Percentiles rank a stretch among this genome's conserved stretches.
Evolutionary conservation across 2,113 vertebrate genomes (phyloP).

Genomic region (Isichthys henryi): DNA sequence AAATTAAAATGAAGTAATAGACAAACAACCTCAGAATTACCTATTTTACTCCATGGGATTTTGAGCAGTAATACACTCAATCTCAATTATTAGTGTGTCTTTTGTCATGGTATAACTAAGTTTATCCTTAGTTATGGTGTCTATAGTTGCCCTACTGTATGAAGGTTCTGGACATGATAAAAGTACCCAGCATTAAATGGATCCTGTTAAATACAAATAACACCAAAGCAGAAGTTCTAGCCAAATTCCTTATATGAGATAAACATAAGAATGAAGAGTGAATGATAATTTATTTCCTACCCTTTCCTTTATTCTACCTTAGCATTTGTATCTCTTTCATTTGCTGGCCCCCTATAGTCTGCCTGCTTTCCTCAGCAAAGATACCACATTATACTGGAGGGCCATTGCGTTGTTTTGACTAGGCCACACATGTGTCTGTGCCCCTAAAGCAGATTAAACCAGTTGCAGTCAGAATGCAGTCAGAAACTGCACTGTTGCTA

Average conservation of each 20-base stretch:
- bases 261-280: not conserved
- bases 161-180: not conserved
- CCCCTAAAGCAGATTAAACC: constrained; percentile 27
- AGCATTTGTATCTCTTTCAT: not conserved
- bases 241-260: not conserved
- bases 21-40: not conserved
- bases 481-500: constrained; percentile 37
- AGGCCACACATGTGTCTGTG: constrained; percentile 16
- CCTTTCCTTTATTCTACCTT: not conserved
- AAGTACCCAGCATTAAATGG: not conserved
- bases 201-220: not conserved
- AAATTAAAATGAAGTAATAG: not conserved
- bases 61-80: not conserved
- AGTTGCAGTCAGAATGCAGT: constrained; percentile 24
- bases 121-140: not conserved
- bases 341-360: not conserved
- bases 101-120: not conserved
- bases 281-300: not conserved
- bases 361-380: not conserved
- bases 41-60: not conserved
- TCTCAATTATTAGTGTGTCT: not conserved
- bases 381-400: constrained; percentile 29
- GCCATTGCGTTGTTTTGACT: constrained; percentile 41
- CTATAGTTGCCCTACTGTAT: not conserved
- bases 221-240: not conserved